These are phyloP conservation scores for Dicranocentrus wangi DNA, from an alignment of 2,888 invertebrate species.

Conservation along the genomic window DNA sequence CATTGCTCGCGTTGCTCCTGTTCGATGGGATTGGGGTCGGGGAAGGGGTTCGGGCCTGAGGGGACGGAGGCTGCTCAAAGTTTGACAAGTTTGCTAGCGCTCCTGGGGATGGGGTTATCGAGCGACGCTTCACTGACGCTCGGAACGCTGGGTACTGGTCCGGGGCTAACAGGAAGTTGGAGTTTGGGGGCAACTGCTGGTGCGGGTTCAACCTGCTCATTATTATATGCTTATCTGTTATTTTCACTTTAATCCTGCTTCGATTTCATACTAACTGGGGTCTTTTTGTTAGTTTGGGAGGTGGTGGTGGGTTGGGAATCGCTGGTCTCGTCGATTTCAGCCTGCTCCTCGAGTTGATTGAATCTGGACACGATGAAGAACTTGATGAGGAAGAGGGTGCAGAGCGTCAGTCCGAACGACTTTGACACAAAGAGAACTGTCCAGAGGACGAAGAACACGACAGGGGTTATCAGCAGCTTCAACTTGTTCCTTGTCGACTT, in stretches of 20 bases:
- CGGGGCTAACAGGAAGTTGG: slow-evolving; percentile 23
- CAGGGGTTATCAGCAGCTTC: slow-evolving; percentile 28
- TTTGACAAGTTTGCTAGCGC: slow-evolving; percentile 37
- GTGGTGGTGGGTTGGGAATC: not conserved
- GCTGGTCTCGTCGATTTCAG: not conserved
- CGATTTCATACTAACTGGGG: slow-evolving; percentile 1
- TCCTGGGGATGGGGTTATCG: slow-evolving; percentile 45
- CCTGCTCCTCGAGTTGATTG: not conserved
- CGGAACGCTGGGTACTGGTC: slow-evolving; percentile 30
- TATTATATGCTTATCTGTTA: not conserved
- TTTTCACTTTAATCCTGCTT: not conserved
- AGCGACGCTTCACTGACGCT: slow-evolving; percentile 27
- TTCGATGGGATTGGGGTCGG: slow-evolving; percentile 17
- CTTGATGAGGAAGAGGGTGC: slow-evolving; percentile 13
- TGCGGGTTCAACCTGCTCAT: not conserved
- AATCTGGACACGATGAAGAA: slow-evolving; percentile 6
- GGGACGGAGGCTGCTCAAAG: slow-evolving; percentile 17
- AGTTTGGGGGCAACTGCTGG: not conserved
- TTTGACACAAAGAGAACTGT: slow-evolving; percentile 5
- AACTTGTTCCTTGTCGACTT: not conserved
- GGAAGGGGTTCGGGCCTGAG: not conserved
- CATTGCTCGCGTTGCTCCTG: not conserved
- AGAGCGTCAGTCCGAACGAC: slow-evolving; percentile 32
- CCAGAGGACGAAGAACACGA: slow-evolving; percentile 12
- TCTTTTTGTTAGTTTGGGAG: too few relatives aligned